A percentile compares a stretch with the other conserved stretches of the same genome.
phyloP scores from a whole-genome alignment of 2,888 invertebrate genomes.

The Ophraella communa region DNA sequence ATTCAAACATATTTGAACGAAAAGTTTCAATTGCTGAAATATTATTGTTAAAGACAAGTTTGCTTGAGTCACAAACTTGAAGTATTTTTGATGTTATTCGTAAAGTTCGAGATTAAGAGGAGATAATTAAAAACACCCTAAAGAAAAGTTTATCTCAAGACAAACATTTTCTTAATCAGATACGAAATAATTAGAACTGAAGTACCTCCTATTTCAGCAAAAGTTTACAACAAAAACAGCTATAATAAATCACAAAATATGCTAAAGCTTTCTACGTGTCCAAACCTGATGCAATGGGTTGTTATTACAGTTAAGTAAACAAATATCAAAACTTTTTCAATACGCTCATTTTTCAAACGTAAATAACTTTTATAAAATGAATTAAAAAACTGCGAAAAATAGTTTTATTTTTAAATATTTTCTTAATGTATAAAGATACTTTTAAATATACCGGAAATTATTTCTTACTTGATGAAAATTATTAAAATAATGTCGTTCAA shows the following conservation, averaged over 20 bases:
- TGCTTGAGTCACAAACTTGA: not conserved
- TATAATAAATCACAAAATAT: slow-evolving; percentile 2
- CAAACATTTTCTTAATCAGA: slow-evolving; percentile 9
- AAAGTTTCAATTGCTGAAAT: not conserved
- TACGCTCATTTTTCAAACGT: too few species aligned
- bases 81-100: not conserved
- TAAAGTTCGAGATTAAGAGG: not conserved
- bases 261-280: not conserved
- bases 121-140: slow-evolving; percentile 3
- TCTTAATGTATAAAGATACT: too few species aligned
- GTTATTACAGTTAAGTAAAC: not conserved
- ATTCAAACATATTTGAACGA: not conserved
- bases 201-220: not conserved
- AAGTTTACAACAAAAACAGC: slow-evolving; percentile 8
- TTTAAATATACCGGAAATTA: too few species aligned
- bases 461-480: too few species aligned
- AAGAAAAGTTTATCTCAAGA: not conserved
- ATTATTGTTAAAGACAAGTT: not conserved
- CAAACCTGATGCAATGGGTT: not conserved
- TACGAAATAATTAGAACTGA: not conserved
- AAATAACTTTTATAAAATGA: too few species aligned
- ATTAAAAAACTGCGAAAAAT: too few species aligned
- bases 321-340: not conserved
- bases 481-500: too few species aligned
- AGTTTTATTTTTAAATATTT: too few species aligned